Evolutionary conservation across 2,113 vertebrate genomes (phyloP), one percentile per base, ranked within the genome.

Genomic region (Nettapus auritus): DNA sequence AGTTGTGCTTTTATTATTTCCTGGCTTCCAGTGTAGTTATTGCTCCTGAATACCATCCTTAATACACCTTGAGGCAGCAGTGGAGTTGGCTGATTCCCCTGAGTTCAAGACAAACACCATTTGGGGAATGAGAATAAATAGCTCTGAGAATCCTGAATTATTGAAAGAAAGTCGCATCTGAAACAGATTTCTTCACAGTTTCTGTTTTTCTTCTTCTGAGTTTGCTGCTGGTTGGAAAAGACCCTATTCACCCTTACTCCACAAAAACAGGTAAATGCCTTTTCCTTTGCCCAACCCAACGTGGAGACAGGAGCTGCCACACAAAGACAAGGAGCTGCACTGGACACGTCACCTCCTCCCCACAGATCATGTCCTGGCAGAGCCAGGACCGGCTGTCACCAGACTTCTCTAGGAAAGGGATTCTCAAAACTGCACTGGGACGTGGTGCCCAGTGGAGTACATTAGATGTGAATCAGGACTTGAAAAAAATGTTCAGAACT

Each of bases 141-240:
- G 79, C 88, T 93, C 83, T 75, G 66, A 93, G 95, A 96, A 90
- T 82, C 73, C 74, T 96, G 75, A 97, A 96, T 96, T 96, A 97
- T 75, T 96, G 77, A 97, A 95, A 92, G 16, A 82, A 95, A 94
- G 67, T 87, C 93, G 50, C 25, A 93, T 73, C 36, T 17, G 40
- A 90, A 92, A 67, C 3, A 73, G 67, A 66, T 81, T 92, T 91
- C 25, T 68, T 70, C n/a, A 3, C 31, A 46, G 56, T 15, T 31
- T 44, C 56, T 62, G 6, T 10, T 90, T 91, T 86, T 60, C 40
- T 86, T 60, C 40, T 93, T 80, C 59, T 34, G 50, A 75, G 11
- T 79, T 76, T 31, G 48, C n/a, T 81, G 29, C 25, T 33, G 70
- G 40, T n/a, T n/a, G 44, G 73, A 89, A 90, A 82, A 77, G 53